phyloP scores from a whole-genome alignment of 2,888 invertebrate genomes.

The Acanthosepion esculentum region DNA sequence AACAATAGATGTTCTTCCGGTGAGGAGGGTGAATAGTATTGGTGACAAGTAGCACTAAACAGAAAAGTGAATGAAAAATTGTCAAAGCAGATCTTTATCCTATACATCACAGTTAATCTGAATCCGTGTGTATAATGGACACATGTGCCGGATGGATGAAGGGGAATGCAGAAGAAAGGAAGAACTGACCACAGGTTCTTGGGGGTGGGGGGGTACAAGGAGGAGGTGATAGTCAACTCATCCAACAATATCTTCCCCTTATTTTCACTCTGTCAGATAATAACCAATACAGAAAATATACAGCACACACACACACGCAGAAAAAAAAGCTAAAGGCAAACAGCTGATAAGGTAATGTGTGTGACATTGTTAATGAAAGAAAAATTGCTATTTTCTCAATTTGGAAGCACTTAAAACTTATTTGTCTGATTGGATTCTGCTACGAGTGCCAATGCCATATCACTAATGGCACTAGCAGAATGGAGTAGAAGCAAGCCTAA shows the following conservation, averaged over 20 bases:
- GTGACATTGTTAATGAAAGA: conserved; percentile 33
- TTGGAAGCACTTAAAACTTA: conserved; percentile 13
- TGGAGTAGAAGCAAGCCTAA: neutral
- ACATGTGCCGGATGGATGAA: neutral
- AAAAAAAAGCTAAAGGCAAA: neutral
- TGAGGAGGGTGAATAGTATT: neutral
- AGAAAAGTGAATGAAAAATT: neutral
- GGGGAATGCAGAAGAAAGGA: neutral
- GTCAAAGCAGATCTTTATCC: conserved; percentile 33
- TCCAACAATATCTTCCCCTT: neutral
- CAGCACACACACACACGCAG: neutral
- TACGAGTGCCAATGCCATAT: neutral
- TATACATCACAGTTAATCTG: conserved; percentile 33
- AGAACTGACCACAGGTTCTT: neutral
- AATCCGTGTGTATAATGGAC: neutral
- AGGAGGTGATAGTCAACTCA: neutral
- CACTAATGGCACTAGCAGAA: neutral
- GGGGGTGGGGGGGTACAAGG: neutral
- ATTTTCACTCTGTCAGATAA: neutral
- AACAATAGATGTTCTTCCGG: neutral
- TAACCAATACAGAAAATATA: neutral
- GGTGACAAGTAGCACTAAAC: neutral
- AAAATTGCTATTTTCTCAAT: neutral
- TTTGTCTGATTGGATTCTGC: conserved; percentile 33
- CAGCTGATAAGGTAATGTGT: neutral